Evolutionary conservation across 2,888 invertebrate genomes (phyloP).

Genomic region (Drepana falcataria): DNA sequence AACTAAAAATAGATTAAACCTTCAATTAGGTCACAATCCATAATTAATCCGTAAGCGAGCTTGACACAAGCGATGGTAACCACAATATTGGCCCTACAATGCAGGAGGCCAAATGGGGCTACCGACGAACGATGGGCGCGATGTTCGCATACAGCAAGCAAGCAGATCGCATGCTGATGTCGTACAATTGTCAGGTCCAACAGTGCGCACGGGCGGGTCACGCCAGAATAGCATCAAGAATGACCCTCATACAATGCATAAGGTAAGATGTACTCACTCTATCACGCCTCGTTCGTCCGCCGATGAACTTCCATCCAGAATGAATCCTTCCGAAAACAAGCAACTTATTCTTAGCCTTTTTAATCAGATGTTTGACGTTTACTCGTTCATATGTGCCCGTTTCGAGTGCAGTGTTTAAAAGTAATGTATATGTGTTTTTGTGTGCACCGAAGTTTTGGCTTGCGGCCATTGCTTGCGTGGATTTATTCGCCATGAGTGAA

Average conservation of each 20-base stretch:
- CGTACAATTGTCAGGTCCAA: slow-evolving; percentile 77
- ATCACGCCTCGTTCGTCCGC: background rate
- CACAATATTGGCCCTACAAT: slow-evolving; percentile 49
- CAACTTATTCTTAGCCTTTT: background rate
- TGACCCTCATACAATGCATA: slow-evolving; percentile 90
- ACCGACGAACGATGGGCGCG: slow-evolving; percentile 75
- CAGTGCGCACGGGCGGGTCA: slow-evolving; percentile 68
- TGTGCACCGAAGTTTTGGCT: slow-evolving; percentile 40
- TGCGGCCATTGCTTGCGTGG: slow-evolving; percentile 30
- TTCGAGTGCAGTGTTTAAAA: slow-evolving; percentile 10
- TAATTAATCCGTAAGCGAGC: slow-evolving; percentile 17
- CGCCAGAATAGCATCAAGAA: slow-evolving; percentile 58
- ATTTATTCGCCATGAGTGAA: slow-evolving; percentile 8
- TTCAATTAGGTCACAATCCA: too few relatives aligned
- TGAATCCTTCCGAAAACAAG: background rate
- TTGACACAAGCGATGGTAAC: slow-evolving; percentile 44
- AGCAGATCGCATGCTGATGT: slow-evolving; percentile 75
- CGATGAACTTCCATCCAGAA: background rate
- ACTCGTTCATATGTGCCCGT: background rate
- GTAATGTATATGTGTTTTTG: slow-evolving; percentile 15
- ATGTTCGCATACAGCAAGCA: slow-evolving; percentile 77
- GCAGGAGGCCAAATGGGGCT: slow-evolving; percentile 77
- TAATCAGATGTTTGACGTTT: slow-evolving; percentile 1
- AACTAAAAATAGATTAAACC: too few relatives aligned
- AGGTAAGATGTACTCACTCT: slow-evolving; percentile 67